These are phyloP conservation scores for Aphaenogaster rudis DNA, from an alignment of 1,140 invertebrate species.

Conservation along the genomic window DNA sequence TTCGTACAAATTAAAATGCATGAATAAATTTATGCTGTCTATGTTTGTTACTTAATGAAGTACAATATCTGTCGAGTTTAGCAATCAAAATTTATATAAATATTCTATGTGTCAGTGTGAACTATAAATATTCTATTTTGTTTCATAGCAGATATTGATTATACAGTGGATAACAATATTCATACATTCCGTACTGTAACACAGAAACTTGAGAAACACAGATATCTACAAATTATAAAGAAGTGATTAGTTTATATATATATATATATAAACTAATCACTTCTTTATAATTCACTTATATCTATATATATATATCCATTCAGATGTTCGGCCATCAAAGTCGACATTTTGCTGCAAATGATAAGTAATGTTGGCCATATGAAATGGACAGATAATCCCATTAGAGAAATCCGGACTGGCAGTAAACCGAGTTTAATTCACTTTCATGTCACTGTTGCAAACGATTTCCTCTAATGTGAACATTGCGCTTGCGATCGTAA, in stretches of 20 bases:
- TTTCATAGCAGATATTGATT: background rate
- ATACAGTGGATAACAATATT: background rate
- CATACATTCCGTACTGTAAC: background rate
- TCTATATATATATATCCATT: too few species aligned
- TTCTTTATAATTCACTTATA: too few species aligned
- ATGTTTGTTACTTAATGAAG: background rate
- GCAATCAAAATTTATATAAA: conserved; percentile 22
- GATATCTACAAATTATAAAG: background rate
- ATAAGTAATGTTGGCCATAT: background rate
- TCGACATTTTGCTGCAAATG: background rate
- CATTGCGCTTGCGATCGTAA: conserved; percentile 37
- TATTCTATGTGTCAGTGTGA: background rate
- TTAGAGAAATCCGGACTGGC: background rate
- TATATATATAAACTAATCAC: too few species aligned
- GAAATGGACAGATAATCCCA: conserved; percentile 1
- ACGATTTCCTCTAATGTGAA: conserved; percentile 38
- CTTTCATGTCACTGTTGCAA: conserved; percentile 25
- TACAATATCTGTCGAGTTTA: background rate
- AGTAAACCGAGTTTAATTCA: conserved; percentile 51
- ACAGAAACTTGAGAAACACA: background rate
- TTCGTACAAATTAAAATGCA: background rate
- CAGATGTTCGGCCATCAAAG: background rate
- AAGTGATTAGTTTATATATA: too few species aligned
- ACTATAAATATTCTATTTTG: conserved; percentile 11
- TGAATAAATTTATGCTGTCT: background rate